Evolutionary conservation across 2,888 invertebrate species (phyloP), one percentile per base, ranked within the genome.

Genomic region (Pantelozetes paolii): DNA sequence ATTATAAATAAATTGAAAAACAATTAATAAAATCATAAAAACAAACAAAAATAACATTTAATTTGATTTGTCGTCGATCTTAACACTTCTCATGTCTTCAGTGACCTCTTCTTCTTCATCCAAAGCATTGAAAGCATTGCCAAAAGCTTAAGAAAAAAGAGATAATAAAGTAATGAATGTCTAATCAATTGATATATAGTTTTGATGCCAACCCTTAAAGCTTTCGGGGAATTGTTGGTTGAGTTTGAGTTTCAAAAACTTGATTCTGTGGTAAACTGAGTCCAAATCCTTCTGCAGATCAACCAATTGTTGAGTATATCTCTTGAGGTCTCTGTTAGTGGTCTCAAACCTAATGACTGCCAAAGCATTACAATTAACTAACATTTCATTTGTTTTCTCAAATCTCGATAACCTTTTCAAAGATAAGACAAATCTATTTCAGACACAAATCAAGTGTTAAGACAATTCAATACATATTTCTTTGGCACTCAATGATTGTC

Each of bases 331-430:
- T 0, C 88, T 88, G 11, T 88, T 89, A 0, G 95, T 94, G 26
- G 88, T 88, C 80, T 93, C 91, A 72, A 94, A 86, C 15, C 98
- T 87, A 77, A 89, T 89, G 2, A 91, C 89, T 0, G 96, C 94
- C n/a, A 99, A 83, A 23, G 92, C 90, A 82, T 96, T 96, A 82
- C 97, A 97, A 82, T 97, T 98, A 13, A 93, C 89, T 40, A 99
- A 84, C 98, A 98, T 99, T 85, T 99, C 98, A 81, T 98, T 99
- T 0, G 98, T 98, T 83, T 98, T 98, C 81, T 98, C 98, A 84
- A 97, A 99, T 73, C 97, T 86, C 80, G 93, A 92, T 32, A 98
- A 82, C 92, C 94, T 94, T 81, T 40, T 2, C 1, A 85, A 84
- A 13, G 30, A 28, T n/a, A n/a, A n/a, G n/a, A n/a, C n/a, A n/a